phyloP scores from a whole-genome alignment of 2,113 vertebrate genomes.

The Pteruthius melanotis region DNA sequence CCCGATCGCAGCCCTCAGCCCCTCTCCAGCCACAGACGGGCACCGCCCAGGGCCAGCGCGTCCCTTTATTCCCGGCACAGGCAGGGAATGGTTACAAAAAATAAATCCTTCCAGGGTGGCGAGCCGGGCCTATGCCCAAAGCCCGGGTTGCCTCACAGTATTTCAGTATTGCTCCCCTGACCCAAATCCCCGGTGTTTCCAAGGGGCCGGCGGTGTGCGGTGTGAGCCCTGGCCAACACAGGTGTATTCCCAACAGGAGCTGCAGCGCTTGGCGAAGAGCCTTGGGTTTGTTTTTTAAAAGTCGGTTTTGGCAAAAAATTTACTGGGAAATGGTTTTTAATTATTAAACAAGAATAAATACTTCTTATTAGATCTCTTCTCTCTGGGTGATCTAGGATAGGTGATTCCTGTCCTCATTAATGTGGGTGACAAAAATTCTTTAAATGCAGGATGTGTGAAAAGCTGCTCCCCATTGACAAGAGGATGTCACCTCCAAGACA shows the following conservation, averaged over 20 bases:
- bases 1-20: neutral
- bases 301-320: rapidly evolving
- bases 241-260: too few species aligned
- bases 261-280: rapidly evolving
- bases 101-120: too few species aligned
- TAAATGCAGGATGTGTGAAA: rapidly evolving
- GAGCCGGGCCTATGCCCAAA: neutral
- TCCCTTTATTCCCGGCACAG: neutral
- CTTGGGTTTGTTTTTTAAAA: rapidly evolving
- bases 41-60: neutral
- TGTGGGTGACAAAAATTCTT: rapidly evolving
- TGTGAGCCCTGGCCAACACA: neutral
- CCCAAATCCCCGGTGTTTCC: neutral
- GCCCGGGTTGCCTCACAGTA: too few species aligned
- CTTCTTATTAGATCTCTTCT: too few species aligned
- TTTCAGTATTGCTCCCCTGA: too few species aligned
- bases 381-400: neutral
- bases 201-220: neutral
- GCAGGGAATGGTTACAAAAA: neutral
- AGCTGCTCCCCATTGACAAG: rapidly evolving
- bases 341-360: neutral
- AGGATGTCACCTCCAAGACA: rapidly evolving
- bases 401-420: neutral
- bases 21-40: neutral
- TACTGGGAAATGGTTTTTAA: neutral